Conservation (phyloP, 2,888 invertebrate species). For the Leucophora obtusa region DNA sequence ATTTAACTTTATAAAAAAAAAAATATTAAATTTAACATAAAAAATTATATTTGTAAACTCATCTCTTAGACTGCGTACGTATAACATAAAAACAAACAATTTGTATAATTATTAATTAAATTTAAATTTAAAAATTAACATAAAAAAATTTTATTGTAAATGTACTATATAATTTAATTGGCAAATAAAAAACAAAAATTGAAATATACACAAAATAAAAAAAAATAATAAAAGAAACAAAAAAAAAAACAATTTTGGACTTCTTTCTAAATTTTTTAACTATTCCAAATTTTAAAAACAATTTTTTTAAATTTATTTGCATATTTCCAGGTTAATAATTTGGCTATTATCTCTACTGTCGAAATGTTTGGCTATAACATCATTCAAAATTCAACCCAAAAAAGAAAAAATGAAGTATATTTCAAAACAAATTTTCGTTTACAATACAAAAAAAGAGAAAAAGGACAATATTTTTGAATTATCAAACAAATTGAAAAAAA, state of each 20-base stretch:
- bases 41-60: constrained; percentile 55
- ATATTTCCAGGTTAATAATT: constrained; percentile 60
- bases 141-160: constrained; percentile 62
- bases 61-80: constrained; percentile 65
- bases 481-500: constrained; percentile 31
- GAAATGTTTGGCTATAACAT: constrained; percentile 51
- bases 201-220: constrained; percentile 63
- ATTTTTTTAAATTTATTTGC: constrained; percentile 52
- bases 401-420: constrained; percentile 54
- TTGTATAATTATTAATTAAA: constrained; percentile 62
- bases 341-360: constrained; percentile 36
- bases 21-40: constrained; percentile 31
- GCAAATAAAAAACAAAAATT: constrained; percentile 63
- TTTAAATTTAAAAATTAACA: constrained; percentile 59
- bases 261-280: constrained; percentile 56
- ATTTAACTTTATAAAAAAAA: constrained; percentile 25
- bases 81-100: constrained; percentile 39
- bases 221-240: constrained; percentile 50
- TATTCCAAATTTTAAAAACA: constrained; percentile 32
- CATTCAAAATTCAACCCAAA: constrained; percentile 23
- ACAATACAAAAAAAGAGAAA: constrained; percentile 61
- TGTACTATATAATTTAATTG: constrained; percentile 63
- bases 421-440: constrained; percentile 56
- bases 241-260: constrained; percentile 49
- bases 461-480: constrained; percentile 65